phyloP scores from a whole-genome alignment of 2,888 invertebrate genomes.

The Pristionchus entomophagus region DNA sequence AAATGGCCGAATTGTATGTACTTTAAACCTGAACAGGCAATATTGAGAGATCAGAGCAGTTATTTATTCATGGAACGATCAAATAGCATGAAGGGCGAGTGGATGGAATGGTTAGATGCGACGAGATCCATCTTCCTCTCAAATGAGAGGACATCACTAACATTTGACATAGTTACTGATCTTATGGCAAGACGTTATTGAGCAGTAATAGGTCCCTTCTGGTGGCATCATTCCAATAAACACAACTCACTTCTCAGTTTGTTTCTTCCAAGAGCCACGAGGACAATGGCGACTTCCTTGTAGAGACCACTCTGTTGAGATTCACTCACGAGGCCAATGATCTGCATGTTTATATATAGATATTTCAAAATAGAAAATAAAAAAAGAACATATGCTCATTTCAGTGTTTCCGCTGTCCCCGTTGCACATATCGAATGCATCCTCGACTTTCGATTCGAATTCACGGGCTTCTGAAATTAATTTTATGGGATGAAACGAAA shows the following conservation, averaged over 20 bases:
- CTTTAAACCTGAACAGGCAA: too few relatives aligned
- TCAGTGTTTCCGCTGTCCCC: background rate
- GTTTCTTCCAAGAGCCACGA: background rate
- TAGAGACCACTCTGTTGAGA: background rate
- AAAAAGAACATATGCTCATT: background rate
- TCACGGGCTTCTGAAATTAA: constrained; percentile 1
- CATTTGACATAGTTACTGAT: too few relatives aligned
- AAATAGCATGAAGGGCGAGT: background rate
- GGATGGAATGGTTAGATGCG: background rate
- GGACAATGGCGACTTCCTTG: constrained; percentile 3
- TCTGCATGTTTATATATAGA: background rate
- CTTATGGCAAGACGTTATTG: too few relatives aligned
- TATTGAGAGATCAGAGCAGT: too few relatives aligned
- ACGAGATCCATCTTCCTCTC: background rate
- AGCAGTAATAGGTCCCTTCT: too few relatives aligned
- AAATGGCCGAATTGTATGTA: too few relatives aligned
- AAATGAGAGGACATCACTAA: too few relatives aligned
- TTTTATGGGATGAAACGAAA: too few relatives aligned
- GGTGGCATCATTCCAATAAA: too few relatives aligned
- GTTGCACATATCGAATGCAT: background rate
- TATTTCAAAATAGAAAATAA: background rate
- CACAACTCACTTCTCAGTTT: constrained; percentile 21
- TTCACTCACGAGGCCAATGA: background rate
- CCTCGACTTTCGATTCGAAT: constrained; percentile 26
- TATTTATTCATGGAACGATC: too few relatives aligned